These are phyloP conservation scores for Darevskia nairensis DNA, from an alignment of 2,797 vertebrate species.

Conservation along the genomic window DNA sequence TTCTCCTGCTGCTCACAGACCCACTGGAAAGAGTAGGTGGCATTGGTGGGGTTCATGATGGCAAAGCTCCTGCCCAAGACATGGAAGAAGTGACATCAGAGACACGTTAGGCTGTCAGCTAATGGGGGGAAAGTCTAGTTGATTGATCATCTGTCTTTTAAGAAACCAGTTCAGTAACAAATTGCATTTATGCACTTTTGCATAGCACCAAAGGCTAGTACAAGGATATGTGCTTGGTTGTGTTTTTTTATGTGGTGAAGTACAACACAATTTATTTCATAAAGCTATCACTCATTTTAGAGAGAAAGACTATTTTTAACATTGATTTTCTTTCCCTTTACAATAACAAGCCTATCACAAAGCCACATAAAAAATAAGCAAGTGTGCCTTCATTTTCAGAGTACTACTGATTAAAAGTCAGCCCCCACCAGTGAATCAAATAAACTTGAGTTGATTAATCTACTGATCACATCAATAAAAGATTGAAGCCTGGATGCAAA, in stretches of 20 bases:
- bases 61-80: constrained; percentile 80
- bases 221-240: too few species aligned
- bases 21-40: constrained; percentile 86
- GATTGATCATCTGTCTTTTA: neutral
- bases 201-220: too few species aligned
- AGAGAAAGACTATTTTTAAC: neutral
- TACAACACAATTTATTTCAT: neutral
- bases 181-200: too few species aligned
- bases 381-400: neutral
- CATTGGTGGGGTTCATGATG: constrained; percentile 87
- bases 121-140: too few species aligned
- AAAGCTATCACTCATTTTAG: neutral
- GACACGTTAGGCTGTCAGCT: neutral
- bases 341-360: neutral
- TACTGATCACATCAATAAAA: too few species aligned
- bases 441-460: too few species aligned
- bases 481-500: too few species aligned
- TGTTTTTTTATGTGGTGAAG: too few species aligned
- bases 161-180: neutral
- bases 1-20: constrained; percentile 78
- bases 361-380: neutral
- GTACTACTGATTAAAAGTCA: neutral
- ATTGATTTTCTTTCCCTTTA: neutral
- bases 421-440: too few species aligned
- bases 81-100: neutral